phyloP scores from a whole-genome alignment of 2,113 vertebrate genomes.

The Tylochromis polylepis region DNA sequence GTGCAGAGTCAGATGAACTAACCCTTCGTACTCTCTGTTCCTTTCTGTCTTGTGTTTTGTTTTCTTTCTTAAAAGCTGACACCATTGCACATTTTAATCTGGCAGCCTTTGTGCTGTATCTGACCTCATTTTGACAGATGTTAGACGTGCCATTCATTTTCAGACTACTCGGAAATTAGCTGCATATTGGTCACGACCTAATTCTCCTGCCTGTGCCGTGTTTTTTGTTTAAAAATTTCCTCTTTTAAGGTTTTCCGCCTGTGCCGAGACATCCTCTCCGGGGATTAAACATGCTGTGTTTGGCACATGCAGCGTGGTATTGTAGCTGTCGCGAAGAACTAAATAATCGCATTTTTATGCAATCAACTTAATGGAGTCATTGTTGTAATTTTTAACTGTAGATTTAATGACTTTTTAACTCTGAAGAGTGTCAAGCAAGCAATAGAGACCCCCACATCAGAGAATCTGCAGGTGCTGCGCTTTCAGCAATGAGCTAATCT shows the following conservation, averaged over 20 bases:
- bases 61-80: neutral
- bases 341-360: neutral
- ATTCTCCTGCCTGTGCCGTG: slow-evolving; percentile 2
- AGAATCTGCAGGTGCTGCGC: neutral
- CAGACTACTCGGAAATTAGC: slow-evolving; percentile 36
- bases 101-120: slow-evolving; percentile 1
- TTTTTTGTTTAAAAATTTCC: slow-evolving; percentile 18
- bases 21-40: neutral
- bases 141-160: slow-evolving; percentile 25
- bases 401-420: neutral
- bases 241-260: neutral
- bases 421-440: neutral
- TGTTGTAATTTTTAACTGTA: neutral
- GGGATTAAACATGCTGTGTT: neutral
- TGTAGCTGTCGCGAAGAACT: neutral
- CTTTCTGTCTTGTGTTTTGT: neutral
- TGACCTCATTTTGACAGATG: slow-evolving; percentile 44
- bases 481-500: neutral
- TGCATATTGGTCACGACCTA: slow-evolving; percentile 29
- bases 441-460: neutral
- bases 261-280: neutral
- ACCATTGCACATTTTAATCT: slow-evolving; percentile 11
- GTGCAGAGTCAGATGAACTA: slow-evolving; percentile 18
- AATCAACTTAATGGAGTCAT: neutral
- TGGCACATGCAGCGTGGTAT: neutral